Percentiles rank a stretch among this genome's conserved stretches.
These are phyloP conservation scores for Drosophila nannoptera DNA, from an alignment of 1,140 invertebrate species.

Conservation along the genomic window DNA sequence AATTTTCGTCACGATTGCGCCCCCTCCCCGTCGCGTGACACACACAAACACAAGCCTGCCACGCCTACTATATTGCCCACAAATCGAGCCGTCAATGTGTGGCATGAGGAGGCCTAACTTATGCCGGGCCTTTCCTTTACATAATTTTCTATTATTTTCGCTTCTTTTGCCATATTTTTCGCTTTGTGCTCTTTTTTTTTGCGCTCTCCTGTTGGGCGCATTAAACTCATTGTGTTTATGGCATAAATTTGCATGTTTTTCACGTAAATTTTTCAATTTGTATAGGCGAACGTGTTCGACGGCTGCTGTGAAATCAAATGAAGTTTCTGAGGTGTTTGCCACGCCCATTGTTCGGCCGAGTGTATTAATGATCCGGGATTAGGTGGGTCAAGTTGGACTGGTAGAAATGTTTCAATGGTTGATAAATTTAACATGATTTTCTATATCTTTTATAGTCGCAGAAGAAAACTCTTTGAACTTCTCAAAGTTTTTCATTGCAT, in stretches of 20 bases:
- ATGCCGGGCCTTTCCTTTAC: conserved; percentile 13
- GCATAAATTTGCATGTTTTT: conserved; percentile 77
- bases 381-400: neutral
- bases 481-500: no score
- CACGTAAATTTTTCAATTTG: conserved; percentile 77
- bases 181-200: conserved; percentile 13
- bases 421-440: no score
- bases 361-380: neutral
- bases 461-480: no score
- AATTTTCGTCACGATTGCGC: conserved; percentile 53
- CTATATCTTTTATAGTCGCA: no score
- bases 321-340: conserved; percentile 12
- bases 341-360: neutral
- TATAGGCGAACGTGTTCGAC: conserved; percentile 58
- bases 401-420: no score
- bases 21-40: conserved; percentile 36
- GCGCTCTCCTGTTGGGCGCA: conserved; percentile 52
- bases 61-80: conserved; percentile 38
- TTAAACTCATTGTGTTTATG: conserved; percentile 77
- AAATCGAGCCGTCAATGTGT: conserved; percentile 71
- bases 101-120: conserved; percentile 65
- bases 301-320: conserved; percentile 6
- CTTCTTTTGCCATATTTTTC: conserved; percentile 6
- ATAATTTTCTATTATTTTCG: conserved; percentile 1
- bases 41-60: conserved; percentile 16